Percentiles rank a stretch among this genome's conserved stretches.
Evolutionary conservation across 2,113 vertebrate genomes (phyloP).

Genomic region (Channa argus): DNA sequence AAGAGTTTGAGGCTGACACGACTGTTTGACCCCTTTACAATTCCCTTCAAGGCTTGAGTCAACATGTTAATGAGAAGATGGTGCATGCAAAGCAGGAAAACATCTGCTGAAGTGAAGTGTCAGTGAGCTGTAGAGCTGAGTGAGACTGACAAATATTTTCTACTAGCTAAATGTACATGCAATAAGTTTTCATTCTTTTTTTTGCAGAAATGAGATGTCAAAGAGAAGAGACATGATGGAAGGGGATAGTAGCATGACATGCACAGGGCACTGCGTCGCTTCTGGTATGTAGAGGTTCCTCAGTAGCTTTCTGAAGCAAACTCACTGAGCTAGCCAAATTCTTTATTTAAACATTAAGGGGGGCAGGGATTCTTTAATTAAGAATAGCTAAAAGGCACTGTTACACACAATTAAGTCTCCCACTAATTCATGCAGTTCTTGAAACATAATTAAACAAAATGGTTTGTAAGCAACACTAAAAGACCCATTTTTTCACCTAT

Average conservation of each 20-base stretch:
- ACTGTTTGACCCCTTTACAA: constrained; percentile 41
- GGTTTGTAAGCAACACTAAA: constrained; percentile 1
- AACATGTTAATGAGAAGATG: constrained; percentile 41
- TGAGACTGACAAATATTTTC: constrained; percentile 19
- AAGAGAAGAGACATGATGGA: constrained; percentile 8
- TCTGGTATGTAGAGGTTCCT: constrained; percentile 9
- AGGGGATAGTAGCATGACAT: neutral
- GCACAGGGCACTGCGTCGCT: constrained; percentile 7
- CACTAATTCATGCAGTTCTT: constrained; percentile 20
- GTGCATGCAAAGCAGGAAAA: constrained; percentile 32
- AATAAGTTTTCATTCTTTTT: constrained; percentile 20
- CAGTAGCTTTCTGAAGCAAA: constrained; percentile 8
- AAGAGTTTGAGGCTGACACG: constrained; percentile 35
- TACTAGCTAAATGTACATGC: constrained; percentile 41
- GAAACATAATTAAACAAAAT: constrained; percentile 21
- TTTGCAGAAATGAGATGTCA: constrained; percentile 41
- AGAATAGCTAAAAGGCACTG: constrained; percentile 18
- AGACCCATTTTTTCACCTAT: neutral
- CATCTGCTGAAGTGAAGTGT: constrained; percentile 44
- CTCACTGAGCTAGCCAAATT: too few species aligned
- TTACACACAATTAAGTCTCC: constrained; percentile 34
- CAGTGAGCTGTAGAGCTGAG: constrained; percentile 31
- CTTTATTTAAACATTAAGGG: constrained; percentile 5
- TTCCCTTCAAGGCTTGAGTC: constrained; percentile 47
- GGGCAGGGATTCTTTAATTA: constrained; percentile 19